phyloP scores from a whole-genome alignment of 2,888 invertebrate species.

The Amiota communis region DNA sequence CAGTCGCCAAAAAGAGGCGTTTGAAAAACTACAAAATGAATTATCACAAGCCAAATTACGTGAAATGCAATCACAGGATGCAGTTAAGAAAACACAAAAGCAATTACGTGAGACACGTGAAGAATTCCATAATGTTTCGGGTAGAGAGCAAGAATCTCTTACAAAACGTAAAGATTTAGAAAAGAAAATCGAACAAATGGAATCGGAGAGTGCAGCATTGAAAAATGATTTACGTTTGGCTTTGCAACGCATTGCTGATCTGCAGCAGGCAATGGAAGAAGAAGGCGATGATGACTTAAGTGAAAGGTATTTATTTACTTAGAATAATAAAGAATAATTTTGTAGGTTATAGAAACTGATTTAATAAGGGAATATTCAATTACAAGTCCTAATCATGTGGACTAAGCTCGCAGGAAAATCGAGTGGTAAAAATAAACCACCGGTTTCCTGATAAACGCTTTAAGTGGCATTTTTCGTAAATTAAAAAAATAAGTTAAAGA shows the following conservation, averaged over 20 bases:
- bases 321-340: too few relatives aligned
- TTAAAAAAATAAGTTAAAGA: too few relatives aligned
- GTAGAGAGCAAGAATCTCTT: constrained; percentile 83
- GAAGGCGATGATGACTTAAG: constrained; percentile 79
- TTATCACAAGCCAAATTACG: constrained; percentile 80
- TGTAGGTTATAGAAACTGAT: too few relatives aligned
- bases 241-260: constrained; percentile 89
- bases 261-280: constrained; percentile 94
- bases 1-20: constrained; percentile 80
- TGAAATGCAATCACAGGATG: constrained; percentile 86
- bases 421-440: too few relatives aligned
- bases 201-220: constrained; percentile 82
- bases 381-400: too few relatives aligned
- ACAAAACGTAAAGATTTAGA: constrained; percentile 85
- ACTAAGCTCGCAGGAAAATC: too few relatives aligned
- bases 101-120: constrained; percentile 84
- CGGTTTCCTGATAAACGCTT: too few relatives aligned
- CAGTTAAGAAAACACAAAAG: constrained; percentile 82
- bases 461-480: too few relatives aligned
- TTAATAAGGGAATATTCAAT: too few relatives aligned
- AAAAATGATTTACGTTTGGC: constrained; percentile 89
- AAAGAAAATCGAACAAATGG: constrained; percentile 80
- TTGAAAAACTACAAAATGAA: constrained; percentile 83
- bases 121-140: constrained; percentile 81
- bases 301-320: constrained; percentile 63